These are phyloP conservation scores for Aphis gossypii DNA, from an alignment of 1,140 invertebrate species.

Conservation along the genomic window DNA sequence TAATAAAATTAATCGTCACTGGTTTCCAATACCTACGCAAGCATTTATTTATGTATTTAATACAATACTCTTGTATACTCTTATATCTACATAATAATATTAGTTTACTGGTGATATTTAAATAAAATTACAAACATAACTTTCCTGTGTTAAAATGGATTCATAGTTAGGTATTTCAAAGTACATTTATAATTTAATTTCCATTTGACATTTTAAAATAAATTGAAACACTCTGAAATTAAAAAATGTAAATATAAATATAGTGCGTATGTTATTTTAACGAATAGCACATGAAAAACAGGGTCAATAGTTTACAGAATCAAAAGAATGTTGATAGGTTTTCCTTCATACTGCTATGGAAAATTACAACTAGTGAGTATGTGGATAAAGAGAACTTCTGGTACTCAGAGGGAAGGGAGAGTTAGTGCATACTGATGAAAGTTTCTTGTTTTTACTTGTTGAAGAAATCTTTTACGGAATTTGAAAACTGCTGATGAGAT, in stretches of 20 bases:
- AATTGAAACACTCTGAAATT: constrained; percentile 4
- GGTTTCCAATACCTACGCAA: background rate
- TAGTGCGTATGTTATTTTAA: background rate
- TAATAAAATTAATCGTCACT: background rate
- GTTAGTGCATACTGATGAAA: background rate
- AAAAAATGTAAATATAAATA: background rate
- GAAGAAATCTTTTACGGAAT: constrained; percentile 49
- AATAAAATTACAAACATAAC: background rate
- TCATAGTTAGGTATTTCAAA: background rate
- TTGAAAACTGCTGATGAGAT: constrained; percentile 47
- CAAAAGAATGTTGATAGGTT: constrained; percentile 42
- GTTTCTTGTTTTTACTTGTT: constrained; percentile 52
- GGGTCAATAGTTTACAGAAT: background rate
- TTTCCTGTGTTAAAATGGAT: background rate
- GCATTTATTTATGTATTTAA: background rate
- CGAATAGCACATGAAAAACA: background rate
- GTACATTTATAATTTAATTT: background rate
- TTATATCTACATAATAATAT: background rate
- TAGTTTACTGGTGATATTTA: background rate
- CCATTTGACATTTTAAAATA: background rate
- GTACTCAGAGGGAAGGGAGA: background rate
- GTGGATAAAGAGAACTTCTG: background rate
- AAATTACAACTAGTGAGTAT: background rate
- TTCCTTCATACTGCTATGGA: background rate
- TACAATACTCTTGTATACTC: background rate